Base-by-base conservation (phyloP, 2,888 invertebrate species). In the Eupeodes latifasciatus region DNA sequence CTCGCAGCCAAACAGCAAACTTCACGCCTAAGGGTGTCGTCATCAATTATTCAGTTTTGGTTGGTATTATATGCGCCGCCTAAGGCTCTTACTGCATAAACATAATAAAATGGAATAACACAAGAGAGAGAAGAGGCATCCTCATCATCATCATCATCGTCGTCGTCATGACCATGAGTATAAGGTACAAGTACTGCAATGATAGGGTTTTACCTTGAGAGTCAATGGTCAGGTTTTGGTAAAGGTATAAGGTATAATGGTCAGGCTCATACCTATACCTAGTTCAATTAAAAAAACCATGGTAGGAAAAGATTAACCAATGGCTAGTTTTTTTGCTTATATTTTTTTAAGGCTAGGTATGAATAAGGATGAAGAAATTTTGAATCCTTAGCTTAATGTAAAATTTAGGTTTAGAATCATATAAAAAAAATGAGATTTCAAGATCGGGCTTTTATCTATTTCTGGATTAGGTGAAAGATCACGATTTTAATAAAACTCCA, bases 11-110 rank as follows among this genome's bases (percentile, higher is more conserved):
- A 88, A 88, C 66, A 88, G 88, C 88, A 88, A 88, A 88, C 85
- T 88, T 88, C 88, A 88, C 88, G 88, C 88, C 88, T 88, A 81
- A 88, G 88, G 88, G 88, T 88, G 88, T 88, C 88, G 88, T 85
- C 88, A 88, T 88, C 88, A 88, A 88, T 88, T 88, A 88, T 88
- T 88, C 85, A 88, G 88, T 88, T 88, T 88, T 74, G 88, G 88
- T 88, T 85, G 85, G 88, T 88, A 81, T 88, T 88, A 88, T 88
- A 88, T 88, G 81, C 88, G 81, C 85, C 88, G 88, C 88, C 88
- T 88, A 75, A 88, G 88, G 88, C 85, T 44, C 40, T 81, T 51
- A 59, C 83, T 86, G 85, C 88, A 88, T 88, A 88, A 88, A 81
- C 72, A 88, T 88, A 88, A 88, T 88, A 88, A 66, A 19, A 85